Evolutionary conservation across 1,140 invertebrate species (phyloP).

Genomic region (Drosophila punjabiensis): DNA sequence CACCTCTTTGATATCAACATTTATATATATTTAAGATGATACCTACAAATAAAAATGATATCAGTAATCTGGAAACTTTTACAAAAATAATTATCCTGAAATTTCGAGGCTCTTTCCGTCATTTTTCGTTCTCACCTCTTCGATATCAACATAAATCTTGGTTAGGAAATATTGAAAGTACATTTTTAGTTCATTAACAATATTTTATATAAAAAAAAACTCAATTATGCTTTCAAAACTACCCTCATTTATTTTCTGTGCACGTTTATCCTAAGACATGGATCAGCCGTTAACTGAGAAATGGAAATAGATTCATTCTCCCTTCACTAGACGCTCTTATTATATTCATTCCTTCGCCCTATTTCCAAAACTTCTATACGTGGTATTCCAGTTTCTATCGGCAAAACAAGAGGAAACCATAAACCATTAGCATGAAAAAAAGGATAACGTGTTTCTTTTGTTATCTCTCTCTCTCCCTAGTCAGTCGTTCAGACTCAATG

Average conservation of each 20-base stretch:
- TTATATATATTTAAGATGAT: neutral
- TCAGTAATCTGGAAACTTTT: too few relatives aligned
- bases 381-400: slow-evolving; percentile 28
- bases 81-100: too few relatives aligned
- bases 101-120: too few relatives aligned
- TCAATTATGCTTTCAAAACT: too few relatives aligned
- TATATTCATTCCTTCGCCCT: slow-evolving; percentile 26
- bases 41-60: too few relatives aligned
- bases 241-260: slow-evolving; percentile 3
- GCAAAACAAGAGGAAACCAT: slow-evolving; percentile 64
- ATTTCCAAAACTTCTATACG: slow-evolving; percentile 19
- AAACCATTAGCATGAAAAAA: slow-evolving; percentile 69
- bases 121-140: too few relatives aligned
- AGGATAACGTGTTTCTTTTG: slow-evolving; percentile 72
- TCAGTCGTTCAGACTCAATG: slow-evolving; percentile 20
- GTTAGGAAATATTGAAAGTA: neutral
- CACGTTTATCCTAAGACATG: slow-evolving; percentile 40
- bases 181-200: neutral
- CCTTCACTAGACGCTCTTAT: slow-evolving; percentile 37
- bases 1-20: neutral
- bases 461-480: slow-evolving; percentile 44
- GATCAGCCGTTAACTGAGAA: slow-evolving; percentile 14
- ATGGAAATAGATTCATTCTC: slow-evolving; percentile 13
- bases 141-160: neutral
- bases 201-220: too few relatives aligned